phyloP scores from a whole-genome alignment of 2,797 vertebrate genomes.

The Anguilla obscura region DNA sequence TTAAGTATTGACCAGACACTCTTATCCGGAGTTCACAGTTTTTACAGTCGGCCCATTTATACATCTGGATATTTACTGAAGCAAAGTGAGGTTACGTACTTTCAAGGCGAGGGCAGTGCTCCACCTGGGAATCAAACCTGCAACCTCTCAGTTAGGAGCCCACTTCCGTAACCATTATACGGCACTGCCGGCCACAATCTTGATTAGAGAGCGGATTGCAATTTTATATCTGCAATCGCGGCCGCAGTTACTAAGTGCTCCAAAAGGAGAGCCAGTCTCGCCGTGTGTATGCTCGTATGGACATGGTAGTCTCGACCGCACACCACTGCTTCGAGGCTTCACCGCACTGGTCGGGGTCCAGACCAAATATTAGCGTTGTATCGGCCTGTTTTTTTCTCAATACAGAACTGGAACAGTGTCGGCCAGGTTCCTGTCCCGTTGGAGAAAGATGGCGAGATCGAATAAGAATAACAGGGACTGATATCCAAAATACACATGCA shows the following conservation, averaged over 20 bases:
- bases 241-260: constrained; percentile 21
- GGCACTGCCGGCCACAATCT: neutral
- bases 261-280: constrained; percentile 29
- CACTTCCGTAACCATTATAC: neutral
- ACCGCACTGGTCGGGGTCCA: constrained; percentile 51
- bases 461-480: constrained; percentile 44
- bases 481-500: constrained; percentile 52
- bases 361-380: constrained; percentile 53
- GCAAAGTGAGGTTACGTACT: neutral
- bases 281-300: neutral
- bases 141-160: neutral
- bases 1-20: neutral
- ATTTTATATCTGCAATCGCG: constrained; percentile 8
- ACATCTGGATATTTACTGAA: neutral
- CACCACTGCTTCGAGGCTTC: constrained; percentile 32
- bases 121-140: neutral
- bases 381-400: constrained; percentile 41
- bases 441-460: constrained; percentile 45
- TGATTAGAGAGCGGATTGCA: constrained; percentile 31
- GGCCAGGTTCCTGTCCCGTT: constrained; percentile 51
- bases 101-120: neutral
- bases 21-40: neutral
- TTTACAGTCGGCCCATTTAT: neutral
- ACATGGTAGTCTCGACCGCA: constrained; percentile 33
- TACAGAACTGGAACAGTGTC: constrained; percentile 31